Conservation (phyloP, 2,113 vertebrate genomes). For the Mystacornis crossleyi region DNA sequence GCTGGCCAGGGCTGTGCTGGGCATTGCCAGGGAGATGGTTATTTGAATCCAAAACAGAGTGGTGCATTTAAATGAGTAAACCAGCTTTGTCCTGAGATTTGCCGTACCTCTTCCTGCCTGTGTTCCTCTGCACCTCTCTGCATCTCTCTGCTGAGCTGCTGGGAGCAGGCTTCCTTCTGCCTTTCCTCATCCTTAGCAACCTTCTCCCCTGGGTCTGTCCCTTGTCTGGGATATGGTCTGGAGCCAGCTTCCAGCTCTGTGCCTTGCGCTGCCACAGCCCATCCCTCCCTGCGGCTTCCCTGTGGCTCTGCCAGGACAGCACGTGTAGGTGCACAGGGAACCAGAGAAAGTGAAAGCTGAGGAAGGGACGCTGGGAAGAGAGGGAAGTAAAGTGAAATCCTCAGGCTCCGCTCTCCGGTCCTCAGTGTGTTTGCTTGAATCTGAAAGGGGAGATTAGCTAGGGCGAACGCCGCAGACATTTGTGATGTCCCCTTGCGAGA, state of each 20-base stretch:
- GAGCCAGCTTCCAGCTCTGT: neutral
- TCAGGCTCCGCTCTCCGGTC: neutral
- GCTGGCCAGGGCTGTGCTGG: neutral
- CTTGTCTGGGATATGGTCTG: neutral
- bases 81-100: neutral
- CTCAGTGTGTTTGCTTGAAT: neutral
- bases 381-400: neutral
- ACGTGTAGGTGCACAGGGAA: too few relatives aligned
- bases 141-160: neutral
- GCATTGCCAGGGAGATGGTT: neutral
- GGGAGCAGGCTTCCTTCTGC: neutral
- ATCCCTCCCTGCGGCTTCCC: neutral
- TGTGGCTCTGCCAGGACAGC: neutral
- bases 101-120: neutral
- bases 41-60: neutral
- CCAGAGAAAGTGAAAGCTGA: neutral
- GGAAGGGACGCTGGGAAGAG: neutral
- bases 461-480: neutral
- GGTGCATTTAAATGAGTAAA: neutral
- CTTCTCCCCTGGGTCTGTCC: neutral
- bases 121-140: neutral
- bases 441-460: neutral
- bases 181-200: neutral
- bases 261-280: neutral
- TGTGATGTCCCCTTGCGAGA: neutral